Evolutionary conservation across 2,113 vertebrate species (phyloP), one percentile per base, ranked within the genome.

Genomic region (Rhinichthys klamathensis): DNA sequence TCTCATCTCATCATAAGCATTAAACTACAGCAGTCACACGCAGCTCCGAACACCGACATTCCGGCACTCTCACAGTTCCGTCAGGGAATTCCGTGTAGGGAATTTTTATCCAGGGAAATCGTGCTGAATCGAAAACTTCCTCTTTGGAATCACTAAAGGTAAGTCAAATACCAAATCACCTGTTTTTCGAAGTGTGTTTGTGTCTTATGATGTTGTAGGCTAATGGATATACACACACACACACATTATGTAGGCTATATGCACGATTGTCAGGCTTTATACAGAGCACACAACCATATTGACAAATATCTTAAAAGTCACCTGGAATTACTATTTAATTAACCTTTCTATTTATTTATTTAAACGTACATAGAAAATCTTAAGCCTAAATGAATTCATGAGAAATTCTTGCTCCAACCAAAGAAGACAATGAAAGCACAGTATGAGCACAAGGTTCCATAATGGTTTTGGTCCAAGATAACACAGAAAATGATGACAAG

Each of bases 181-280:
- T 81, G 41, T 51, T 69, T 63, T 54, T 23, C 44, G n/a, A 46
- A 60, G 51, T 80, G 54, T 80, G 38, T 63, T 60, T 56, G 84
- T 49, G 65, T 27, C 6, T 51, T 16, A 21, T 32, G 25, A 54
- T 54, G 35, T 30, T 41, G 32, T 70, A 12, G 67, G 1, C 15
- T 75, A 27, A 49, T 3, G 13, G 5, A n/a, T n/a, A n/a, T n/a
- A n/a, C n/a, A n/a, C n/a, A n/a, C n/a, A n/a, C n/a, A n/a, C n/a
- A n/a, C 35, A 35, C 4, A 35, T 49, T 51, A 51, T 49, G 0
- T 51, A 51, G 49, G 15, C 15, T 16, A 16, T 38, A 38, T 30
- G n/a, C 13, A 13, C 4, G 13, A 16, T 51, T 51, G 15, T 51
- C 49, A 4, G 49, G 13, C 49, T 51, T 51, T 51, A 51, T 13